Percentiles rank a stretch among this genome's conserved stretches.
Evolutionary conservation across 2,113 vertebrate genomes (phyloP).

Genomic region (Dolichallabes microphthalmus): DNA sequence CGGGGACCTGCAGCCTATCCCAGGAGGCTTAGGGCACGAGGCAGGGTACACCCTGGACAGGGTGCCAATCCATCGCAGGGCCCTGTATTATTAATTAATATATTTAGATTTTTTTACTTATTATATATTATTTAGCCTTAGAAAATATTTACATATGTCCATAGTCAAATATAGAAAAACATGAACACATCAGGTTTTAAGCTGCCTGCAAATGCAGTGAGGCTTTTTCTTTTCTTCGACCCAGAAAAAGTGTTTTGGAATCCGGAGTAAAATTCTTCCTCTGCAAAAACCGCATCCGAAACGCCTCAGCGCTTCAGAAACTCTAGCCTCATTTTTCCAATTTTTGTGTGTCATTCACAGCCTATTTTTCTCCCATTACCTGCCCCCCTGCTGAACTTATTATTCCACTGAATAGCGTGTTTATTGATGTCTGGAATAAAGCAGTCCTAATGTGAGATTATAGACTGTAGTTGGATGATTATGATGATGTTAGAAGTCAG

Average conservation of each 20-base stretch:
- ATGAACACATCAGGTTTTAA: neutral
- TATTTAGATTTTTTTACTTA: neutral
- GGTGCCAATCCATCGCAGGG: too few species aligned
- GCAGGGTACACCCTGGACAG: too few species aligned
- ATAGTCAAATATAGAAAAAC: neutral
- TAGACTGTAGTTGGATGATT: neutral
- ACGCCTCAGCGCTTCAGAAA: neutral
- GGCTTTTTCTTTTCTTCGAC: conserved; percentile 8
- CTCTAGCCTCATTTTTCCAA: neutral
- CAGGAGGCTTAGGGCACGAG: too few species aligned
- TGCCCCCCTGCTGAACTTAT: neutral
- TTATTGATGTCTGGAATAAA: conserved; percentile 5
- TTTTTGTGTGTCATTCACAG: conserved; percentile 1
- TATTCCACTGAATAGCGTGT: conserved; percentile 8
- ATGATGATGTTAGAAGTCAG: neutral
- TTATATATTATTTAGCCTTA: neutral
- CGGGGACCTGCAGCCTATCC: too few species aligned
- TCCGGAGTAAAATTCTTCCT: neutral
- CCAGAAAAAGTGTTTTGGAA: conserved; percentile 8
- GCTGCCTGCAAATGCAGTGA: neutral
- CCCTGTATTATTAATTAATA: neutral
- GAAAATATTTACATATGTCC: neutral
- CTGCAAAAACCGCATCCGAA: neutral
- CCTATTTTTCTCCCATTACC: neutral
- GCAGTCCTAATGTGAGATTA: neutral